Conservation (phyloP, 2,888 invertebrate species). For the Galerucella calmariensis region DNA sequence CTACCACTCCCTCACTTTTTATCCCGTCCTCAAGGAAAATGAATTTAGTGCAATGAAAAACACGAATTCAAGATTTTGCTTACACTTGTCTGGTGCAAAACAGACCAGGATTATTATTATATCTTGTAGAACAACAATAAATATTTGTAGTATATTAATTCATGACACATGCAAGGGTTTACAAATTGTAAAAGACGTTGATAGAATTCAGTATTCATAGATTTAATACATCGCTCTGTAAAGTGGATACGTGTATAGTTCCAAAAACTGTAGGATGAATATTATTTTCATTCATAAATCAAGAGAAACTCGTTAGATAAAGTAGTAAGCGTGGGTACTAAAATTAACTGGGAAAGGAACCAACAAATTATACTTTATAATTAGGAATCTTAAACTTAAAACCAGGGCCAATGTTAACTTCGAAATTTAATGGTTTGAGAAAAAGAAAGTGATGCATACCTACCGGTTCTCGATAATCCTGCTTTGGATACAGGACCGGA, state of each 20-base stretch:
- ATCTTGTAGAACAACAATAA: too few relatives aligned
- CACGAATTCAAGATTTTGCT: too few relatives aligned
- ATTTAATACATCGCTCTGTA: not conserved
- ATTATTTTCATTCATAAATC: conserved; percentile 32
- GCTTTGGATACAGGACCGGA: conserved; percentile 3
- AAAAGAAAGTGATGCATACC: conserved; percentile 33
- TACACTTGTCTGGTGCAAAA: too few relatives aligned
- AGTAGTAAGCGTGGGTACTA: conserved; percentile 23
- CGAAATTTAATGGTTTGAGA: conserved; percentile 18
- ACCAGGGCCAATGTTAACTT: conserved; percentile 14
- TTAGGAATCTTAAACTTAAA: conserved; percentile 24
- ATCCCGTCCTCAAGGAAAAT: too few relatives aligned
- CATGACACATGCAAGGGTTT: too few relatives aligned
- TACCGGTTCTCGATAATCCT: conserved; percentile 10
- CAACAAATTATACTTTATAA: conserved; percentile 28
- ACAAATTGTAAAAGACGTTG: too few relatives aligned
- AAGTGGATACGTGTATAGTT: not conserved
- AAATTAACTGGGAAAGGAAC: conserved; percentile 15
- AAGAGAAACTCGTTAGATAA: conserved; percentile 31
- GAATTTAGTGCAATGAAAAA: too few relatives aligned
- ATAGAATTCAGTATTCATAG: not conserved
- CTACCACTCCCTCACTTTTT: too few relatives aligned
- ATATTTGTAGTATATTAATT: too few relatives aligned
- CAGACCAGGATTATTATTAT: too few relatives aligned
- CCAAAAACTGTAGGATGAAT: conserved; percentile 2